phyloP scores from a whole-genome alignment of 2,113 vertebrate genomes.

The Anolis sagrei region DNA sequence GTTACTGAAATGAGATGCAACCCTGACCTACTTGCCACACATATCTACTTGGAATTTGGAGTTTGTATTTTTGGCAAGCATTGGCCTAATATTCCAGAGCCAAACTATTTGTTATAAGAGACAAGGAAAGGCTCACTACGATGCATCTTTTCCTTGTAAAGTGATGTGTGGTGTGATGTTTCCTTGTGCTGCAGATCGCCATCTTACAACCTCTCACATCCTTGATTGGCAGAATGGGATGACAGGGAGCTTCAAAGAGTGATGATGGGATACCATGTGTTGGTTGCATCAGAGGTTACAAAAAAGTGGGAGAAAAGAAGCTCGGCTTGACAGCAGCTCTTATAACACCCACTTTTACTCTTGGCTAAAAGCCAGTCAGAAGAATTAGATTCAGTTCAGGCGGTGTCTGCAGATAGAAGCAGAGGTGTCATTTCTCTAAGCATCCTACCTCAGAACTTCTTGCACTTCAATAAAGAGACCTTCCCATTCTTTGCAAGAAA shows the following conservation, averaged over 20 bases:
- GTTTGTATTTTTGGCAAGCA: slow-evolving; percentile 12
- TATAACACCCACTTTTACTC: background rate
- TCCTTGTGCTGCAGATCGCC: background rate
- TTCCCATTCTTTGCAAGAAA: slow-evolving; percentile 39
- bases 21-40: slow-evolving; percentile 11
- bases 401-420: slow-evolving; percentile 17
- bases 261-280: background rate
- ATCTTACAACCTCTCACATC: background rate
- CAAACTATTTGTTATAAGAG: background rate
- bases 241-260: background rate
- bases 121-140: background rate
- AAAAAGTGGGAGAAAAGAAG: background rate
- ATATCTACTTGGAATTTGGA: background rate
- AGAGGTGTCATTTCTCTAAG: background rate
- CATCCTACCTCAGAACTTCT: slow-evolving; percentile 28
- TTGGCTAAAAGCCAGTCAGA: slow-evolving; percentile 23
- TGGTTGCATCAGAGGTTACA: background rate
- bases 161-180: background rate
- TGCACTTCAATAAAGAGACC: background rate
- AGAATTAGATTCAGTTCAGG: slow-evolving; percentile 17
- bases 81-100: background rate
- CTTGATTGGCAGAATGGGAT: background rate
- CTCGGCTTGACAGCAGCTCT: background rate
- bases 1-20: slow-evolving; percentile 9
- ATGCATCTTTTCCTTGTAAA: background rate